These are phyloP conservation scores for Scarus forsteni DNA, from an alignment of 2,797 vertebrate genomes.

Conservation along the genomic window DNA sequence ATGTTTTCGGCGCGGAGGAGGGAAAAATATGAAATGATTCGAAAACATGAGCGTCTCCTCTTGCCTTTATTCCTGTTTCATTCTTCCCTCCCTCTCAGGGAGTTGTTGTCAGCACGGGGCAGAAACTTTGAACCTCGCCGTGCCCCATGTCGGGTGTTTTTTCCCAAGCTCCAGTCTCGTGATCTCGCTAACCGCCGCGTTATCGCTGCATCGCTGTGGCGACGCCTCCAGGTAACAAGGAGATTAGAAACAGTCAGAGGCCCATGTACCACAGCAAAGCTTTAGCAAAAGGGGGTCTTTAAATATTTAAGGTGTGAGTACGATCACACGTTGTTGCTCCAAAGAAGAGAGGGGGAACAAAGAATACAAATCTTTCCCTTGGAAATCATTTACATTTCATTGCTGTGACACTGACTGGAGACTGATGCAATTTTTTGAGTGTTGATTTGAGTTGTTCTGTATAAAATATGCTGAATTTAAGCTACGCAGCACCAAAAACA, in stretches of 20 bases:
- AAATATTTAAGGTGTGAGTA: constrained; percentile 86
- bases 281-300: constrained; percentile 81
- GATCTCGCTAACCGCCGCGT: constrained; percentile 67
- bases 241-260: constrained; percentile 83
- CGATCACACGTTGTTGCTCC: constrained; percentile 74
- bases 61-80: constrained; percentile 45
- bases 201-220: constrained; percentile 65
- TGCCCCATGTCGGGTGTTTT: constrained; percentile 45
- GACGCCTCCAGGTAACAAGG: constrained; percentile 82
- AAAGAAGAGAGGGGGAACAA: constrained; percentile 65
- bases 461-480: constrained; percentile 18
- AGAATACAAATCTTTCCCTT: constrained; percentile 76
- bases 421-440: constrained; percentile 51
- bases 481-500: constrained; percentile 1
- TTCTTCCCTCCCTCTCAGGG: constrained; percentile 59
- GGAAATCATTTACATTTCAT: constrained; percentile 80
- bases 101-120: constrained; percentile 64
- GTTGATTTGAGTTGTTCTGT: constrained; percentile 25
- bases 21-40: constrained; percentile 46
- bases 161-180: constrained; percentile 44
- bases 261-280: constrained; percentile 74
- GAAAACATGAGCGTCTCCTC: constrained; percentile 53
- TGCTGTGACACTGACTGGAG: constrained; percentile 42
- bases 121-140: constrained; percentile 78
- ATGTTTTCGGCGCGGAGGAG: constrained; percentile 40